phyloP scores from a whole-genome alignment of 2,797 vertebrate species.

The Acanthornis magna region DNA sequence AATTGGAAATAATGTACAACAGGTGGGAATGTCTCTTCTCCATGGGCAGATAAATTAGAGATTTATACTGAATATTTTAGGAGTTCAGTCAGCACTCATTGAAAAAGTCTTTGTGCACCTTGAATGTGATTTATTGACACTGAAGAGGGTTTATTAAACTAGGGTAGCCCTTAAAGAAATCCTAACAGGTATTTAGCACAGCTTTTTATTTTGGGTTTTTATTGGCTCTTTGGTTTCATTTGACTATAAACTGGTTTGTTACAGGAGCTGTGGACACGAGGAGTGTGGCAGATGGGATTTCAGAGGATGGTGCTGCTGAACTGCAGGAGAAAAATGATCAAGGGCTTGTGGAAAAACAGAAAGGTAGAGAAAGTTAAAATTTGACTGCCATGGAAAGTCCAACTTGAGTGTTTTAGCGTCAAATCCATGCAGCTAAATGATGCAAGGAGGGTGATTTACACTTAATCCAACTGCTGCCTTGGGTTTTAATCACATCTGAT shows the following conservation, averaged over 20 bases:
- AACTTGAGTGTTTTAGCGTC: neutral
- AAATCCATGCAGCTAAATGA: neutral
- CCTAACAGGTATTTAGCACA: neutral
- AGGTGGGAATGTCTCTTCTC: neutral
- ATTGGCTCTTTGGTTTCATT: neutral
- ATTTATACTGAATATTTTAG: neutral
- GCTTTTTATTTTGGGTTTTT: neutral
- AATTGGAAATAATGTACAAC: neutral
- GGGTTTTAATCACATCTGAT: neutral
- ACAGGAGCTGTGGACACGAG: slow-evolving; percentile 44
- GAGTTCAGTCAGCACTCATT: neutral
- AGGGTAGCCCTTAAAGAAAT: neutral
- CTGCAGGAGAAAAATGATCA: slow-evolving; percentile 3
- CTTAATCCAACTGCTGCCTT: neutral
- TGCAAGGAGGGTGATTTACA: neutral
- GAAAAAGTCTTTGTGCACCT: neutral
- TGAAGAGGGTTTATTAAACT: neutral
- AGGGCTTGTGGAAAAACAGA: neutral
- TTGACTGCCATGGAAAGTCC: neutral
- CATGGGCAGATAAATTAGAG: neutral
- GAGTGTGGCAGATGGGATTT: slow-evolving; percentile 1
- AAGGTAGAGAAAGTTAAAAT: neutral
- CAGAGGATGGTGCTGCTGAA: slow-evolving; percentile 23
- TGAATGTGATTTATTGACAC: neutral
- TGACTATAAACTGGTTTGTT: slow-evolving; percentile 25